Percentiles rank a stretch among this genome's conserved stretches.
Conservation (phyloP, 2,888 invertebrate species). For the Drosophila kanekoi region DNA sequence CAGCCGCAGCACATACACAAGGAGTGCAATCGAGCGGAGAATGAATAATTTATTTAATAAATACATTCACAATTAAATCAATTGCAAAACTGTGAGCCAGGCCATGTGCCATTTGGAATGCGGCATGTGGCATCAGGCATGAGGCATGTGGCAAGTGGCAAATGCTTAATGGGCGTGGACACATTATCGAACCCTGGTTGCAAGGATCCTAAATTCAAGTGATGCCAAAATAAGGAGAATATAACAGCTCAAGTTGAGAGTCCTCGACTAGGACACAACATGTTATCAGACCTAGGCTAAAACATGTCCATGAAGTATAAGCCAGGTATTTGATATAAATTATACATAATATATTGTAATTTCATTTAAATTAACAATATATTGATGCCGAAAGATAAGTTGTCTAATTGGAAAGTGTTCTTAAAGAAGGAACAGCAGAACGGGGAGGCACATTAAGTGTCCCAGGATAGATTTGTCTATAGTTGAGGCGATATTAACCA, state of each 20-base stretch:
- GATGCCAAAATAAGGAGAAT: too few relatives aligned
- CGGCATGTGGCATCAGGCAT: conserved; percentile 18
- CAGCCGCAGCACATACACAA: conserved; percentile 73
- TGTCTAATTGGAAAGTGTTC: too few relatives aligned
- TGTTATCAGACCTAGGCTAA: too few relatives aligned
- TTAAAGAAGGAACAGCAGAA: too few relatives aligned
- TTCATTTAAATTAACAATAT: too few relatives aligned
- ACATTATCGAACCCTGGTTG: conserved; percentile 34
- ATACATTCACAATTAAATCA: conserved; percentile 79
- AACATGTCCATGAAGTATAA: too few relatives aligned
- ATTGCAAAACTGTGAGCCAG: conserved; percentile 63
- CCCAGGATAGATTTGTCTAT: too few relatives aligned
- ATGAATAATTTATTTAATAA: conserved; percentile 81
- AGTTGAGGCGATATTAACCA: too few relatives aligned
- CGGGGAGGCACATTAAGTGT: too few relatives aligned
- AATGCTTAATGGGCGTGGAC: conserved; percentile 16
- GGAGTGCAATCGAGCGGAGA: conserved; percentile 62
- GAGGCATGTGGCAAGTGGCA: conserved; percentile 4
- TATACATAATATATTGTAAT: too few relatives aligned
- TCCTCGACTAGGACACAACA: conserved; percentile 1
- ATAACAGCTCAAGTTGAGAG: neutral
- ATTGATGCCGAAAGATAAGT: too few relatives aligned
- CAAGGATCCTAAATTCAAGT: conserved; percentile 9
- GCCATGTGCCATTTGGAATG: conserved; percentile 16
- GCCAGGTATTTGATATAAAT: too few relatives aligned